Conservation (phyloP, 2,113 vertebrate genomes). For the Carassius gibelio region DNA sequence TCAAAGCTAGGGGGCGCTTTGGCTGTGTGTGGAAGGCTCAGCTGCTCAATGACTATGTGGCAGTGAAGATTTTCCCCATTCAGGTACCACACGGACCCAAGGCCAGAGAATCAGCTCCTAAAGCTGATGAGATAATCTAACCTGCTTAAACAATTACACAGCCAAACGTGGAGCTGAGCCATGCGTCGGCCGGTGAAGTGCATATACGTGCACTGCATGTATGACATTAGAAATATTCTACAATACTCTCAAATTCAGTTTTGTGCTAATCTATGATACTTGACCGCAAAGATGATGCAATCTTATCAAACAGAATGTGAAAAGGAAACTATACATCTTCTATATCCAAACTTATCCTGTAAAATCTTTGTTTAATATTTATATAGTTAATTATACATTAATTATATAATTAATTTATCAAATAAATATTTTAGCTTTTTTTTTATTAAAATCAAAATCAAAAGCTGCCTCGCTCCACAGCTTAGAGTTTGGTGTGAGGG, state of each 20-base stretch:
- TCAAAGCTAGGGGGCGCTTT: constrained; percentile 96
- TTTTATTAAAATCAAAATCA: too few species aligned
- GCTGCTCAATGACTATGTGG: constrained; percentile 91
- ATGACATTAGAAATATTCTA: not conserved
- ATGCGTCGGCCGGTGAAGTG: constrained; percentile 6
- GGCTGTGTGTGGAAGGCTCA: constrained; percentile 99
- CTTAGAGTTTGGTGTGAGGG: not conserved
- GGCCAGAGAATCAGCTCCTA: constrained; percentile 16
- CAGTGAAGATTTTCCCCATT: constrained; percentile 97
- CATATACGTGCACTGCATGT: not conserved
- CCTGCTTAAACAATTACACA: constrained; percentile 37
- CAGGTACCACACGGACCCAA: constrained; percentile 77
- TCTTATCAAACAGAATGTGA: not conserved
- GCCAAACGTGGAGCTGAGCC: constrained; percentile 16
- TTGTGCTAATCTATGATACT: not conserved
- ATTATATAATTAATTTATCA: not conserved
- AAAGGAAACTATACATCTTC: not conserved
- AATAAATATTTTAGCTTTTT: not conserved
- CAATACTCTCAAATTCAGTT: too few species aligned
- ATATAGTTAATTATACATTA: too few species aligned
- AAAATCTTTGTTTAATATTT: too few species aligned
- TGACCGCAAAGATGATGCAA: not conserved
- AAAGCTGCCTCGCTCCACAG: not conserved
- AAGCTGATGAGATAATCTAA: constrained; percentile 41
- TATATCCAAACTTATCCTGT: not conserved